Percentiles rank a stretch among this genome's conserved stretches.
These are phyloP conservation scores for Ameiurus melas DNA, from an alignment of 2,113 vertebrate genomes.

Conservation along the genomic window DNA sequence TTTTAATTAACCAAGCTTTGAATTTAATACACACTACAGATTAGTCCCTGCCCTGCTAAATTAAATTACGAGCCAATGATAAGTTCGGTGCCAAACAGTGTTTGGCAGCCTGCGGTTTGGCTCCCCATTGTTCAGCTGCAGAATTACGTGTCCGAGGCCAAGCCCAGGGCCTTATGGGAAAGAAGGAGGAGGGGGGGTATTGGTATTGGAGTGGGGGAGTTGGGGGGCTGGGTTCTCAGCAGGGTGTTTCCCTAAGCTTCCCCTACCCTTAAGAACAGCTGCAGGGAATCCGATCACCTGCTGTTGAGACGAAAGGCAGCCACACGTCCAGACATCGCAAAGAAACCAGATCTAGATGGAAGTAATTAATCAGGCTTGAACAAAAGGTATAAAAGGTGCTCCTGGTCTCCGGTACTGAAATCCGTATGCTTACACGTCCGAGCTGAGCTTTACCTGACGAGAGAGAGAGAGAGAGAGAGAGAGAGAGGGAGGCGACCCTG, in stretches of 20 bases:
- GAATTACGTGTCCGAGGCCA: constrained; percentile 34
- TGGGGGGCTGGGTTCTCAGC: not conserved
- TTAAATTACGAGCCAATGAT: constrained; percentile 11
- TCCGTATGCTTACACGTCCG: not conserved
- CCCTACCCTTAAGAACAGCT: constrained; percentile 57
- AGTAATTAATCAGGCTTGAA: constrained; percentile 22
- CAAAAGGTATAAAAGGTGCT: not conserved
- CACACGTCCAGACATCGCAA: constrained; percentile 46
- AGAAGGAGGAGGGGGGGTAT: not conserved
- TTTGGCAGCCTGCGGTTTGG: constrained; percentile 23
- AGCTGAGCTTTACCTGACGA: constrained; percentile 57
- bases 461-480: too few species aligned
- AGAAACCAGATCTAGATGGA: constrained; percentile 20
- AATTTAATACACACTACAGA: constrained; percentile 2
- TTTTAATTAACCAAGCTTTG: too few species aligned
- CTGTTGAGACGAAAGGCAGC: constrained; percentile 53
- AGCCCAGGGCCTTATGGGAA: constrained; percentile 39
- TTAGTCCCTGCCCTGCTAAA: constrained; percentile 3
- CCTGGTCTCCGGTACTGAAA: not conserved
- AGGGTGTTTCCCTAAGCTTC: constrained; percentile 43
- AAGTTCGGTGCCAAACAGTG: constrained; percentile 10
- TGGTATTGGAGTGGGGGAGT: accelerated
- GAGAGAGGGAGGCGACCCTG: constrained; percentile 39
- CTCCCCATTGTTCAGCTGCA: not conserved
- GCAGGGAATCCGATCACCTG: constrained; percentile 55